These are phyloP conservation scores for Lateolabrax maculatus DNA, from an alignment of 2,797 vertebrate genomes.

Conservation along the genomic window DNA sequence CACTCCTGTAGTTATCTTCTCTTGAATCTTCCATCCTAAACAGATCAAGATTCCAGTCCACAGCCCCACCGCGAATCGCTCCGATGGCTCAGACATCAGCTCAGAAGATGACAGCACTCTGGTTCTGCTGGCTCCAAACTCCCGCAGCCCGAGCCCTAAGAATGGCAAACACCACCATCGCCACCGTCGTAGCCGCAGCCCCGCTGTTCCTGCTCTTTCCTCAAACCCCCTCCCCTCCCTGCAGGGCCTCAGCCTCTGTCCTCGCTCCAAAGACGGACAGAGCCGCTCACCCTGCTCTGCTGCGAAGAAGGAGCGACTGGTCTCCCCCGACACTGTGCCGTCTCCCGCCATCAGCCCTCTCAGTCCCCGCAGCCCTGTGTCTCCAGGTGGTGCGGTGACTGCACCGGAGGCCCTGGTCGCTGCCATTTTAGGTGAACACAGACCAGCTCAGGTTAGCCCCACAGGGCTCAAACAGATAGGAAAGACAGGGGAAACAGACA, in stretches of 20 bases:
- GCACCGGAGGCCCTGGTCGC: constrained; percentile 85
- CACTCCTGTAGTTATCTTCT: background rate
- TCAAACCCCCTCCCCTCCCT: constrained; percentile 86
- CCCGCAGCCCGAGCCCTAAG: constrained; percentile 91
- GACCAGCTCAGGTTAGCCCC: constrained; percentile 77
- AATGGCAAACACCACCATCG: constrained; percentile 86
- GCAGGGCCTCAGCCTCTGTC: constrained; percentile 88
- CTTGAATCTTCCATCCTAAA: constrained; percentile 12
- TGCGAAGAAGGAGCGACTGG: constrained; percentile 83
- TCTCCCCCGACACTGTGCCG: constrained; percentile 75
- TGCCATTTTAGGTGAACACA: constrained; percentile 86
- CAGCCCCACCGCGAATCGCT: constrained; percentile 86
- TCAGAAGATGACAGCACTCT: constrained; percentile 97
- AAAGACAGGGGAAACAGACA: constrained; percentile 67
- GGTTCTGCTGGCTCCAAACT: constrained; percentile 91
- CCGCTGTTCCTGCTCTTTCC: constrained; percentile 85
- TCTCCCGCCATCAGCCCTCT: constrained; percentile 78
- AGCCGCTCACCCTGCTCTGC: constrained; percentile 87
- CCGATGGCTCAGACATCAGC: constrained; percentile 89
- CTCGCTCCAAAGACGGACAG: constrained; percentile 87
- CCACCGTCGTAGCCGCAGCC: constrained; percentile 84
- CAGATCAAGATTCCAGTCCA: constrained; percentile 89
- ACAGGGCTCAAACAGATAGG: constrained; percentile 69
- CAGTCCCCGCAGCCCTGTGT: constrained; percentile 81
- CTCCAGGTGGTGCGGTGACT: constrained; percentile 79